A percentile compares a stretch with the other conserved stretches of the same genome.
Conservation (phyloP, 2,113 vertebrate genomes). For the Lutjanus erythropterus region DNA sequence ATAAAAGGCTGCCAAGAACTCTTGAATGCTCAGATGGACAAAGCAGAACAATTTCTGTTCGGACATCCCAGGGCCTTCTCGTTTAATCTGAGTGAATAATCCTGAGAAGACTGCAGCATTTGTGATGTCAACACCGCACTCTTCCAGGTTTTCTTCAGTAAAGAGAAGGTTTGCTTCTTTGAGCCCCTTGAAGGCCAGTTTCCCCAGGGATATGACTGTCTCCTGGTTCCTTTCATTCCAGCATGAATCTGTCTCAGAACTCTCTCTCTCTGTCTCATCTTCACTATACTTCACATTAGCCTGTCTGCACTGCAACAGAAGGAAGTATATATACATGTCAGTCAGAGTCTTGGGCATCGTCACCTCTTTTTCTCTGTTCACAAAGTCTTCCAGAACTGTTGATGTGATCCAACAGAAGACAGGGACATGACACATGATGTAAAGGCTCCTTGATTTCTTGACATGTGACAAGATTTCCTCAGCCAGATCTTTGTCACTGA, state of each 20-base stretch:
- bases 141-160: fast-evolving
- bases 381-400: constrained; percentile 53
- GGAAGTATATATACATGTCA: constrained; percentile 59
- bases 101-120: constrained; percentile 57
- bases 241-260: not conserved
- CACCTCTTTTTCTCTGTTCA: not conserved
- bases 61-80: not conserved
- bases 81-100: constrained; percentile 50
- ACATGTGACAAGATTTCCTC: constrained; percentile 45
- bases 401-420: constrained; percentile 69
- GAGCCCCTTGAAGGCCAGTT: constrained; percentile 57
- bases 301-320: constrained; percentile 59
- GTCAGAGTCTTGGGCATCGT: constrained; percentile 55
- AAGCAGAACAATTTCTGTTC: not conserved
- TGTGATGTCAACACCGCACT: not conserved
- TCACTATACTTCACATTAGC: constrained; percentile 48
- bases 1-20: constrained; percentile 64
- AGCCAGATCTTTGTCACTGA: constrained; percentile 8
- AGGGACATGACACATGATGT: constrained; percentile 69
- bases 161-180: constrained; percentile 48
- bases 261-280: not conserved
- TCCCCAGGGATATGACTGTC: constrained; percentile 20
- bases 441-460: constrained; percentile 54
- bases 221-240: constrained; percentile 43
- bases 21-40: constrained; percentile 70